Base-by-base conservation (phyloP, 2,113 vertebrate genomes). In the Ivindomyrus marchei region DNA sequence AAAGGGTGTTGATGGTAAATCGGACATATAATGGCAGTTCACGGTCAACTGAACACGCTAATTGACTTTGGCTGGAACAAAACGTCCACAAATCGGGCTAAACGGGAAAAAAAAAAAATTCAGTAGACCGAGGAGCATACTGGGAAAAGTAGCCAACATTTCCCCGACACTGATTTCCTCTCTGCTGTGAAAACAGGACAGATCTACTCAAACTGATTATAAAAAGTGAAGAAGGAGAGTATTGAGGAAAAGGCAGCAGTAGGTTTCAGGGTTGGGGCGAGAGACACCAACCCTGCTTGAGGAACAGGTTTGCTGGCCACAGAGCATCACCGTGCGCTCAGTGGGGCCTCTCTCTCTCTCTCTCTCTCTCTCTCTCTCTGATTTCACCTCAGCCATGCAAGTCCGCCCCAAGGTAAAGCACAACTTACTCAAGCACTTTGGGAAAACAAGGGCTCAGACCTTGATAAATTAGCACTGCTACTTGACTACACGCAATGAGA, bases 201-300 rank as follows among this genome's bases (percentile, higher is more conserved):
- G 85, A 53, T 31, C 19, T 27, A 53, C 50, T n/a, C 45, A 36
- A 19, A 49, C 47, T 53, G 46, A 74, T 24, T 46, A 89, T 27
- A 50, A 77, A 52, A 42, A 27, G 21, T 74, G 17, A 27, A 93
- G 93, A 93, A 94, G 74, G 27, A 17, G 49, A 89, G 90, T 39
- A 88, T 92, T 92, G 91, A 93, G 93, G 94, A 92, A 93, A 95
- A 95, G 95, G 94, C 95, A 96, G 94, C 94, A 93, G 94, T 92
- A 95, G 94, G 94, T 94, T 94, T 94, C 93, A 93, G 93, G 93
- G 94, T 93, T 92, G 88, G 91, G 94, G 91, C 91, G 87, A 89
- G 42, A 70, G 62, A 70, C 62, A 70, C 90, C 45, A 93, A 91
- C 93, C 91, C 91, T 93, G 58, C 66, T 88, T 19, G 42, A 74